A percentile compares a stretch with the other conserved stretches of the same genome.
Evolutionary conservation across 2,797 vertebrate genomes (phyloP).

Genomic region (Pampus argenteus): DNA sequence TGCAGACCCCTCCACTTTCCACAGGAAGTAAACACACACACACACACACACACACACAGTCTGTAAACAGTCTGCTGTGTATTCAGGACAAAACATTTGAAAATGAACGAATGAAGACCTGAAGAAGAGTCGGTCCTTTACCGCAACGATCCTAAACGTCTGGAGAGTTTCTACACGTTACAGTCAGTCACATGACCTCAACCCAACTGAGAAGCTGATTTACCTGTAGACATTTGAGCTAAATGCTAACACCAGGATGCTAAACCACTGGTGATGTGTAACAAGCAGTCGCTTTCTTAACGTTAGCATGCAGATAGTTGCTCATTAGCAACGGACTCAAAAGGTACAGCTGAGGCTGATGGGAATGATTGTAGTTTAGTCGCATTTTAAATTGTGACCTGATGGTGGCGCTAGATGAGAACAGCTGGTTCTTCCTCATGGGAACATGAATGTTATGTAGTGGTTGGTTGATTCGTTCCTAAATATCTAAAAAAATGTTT

Average conservation of each 20-base stretch:
- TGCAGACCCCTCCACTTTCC: constrained; percentile 48
- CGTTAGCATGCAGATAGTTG: too few relatives aligned
- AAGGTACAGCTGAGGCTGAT: too few relatives aligned
- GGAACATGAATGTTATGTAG: not conserved
- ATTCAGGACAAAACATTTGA: constrained; percentile 21
- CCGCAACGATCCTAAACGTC: not conserved
- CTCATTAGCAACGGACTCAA: too few relatives aligned
- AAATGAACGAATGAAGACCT: constrained; percentile 20
- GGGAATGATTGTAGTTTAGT: too few relatives aligned
- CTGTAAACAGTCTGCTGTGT: constrained; percentile 32
- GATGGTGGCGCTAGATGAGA: too few relatives aligned
- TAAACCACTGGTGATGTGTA: too few relatives aligned
- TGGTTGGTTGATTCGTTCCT: too few relatives aligned
- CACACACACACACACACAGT: too few relatives aligned
- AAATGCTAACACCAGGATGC: too few relatives aligned
- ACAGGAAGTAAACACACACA: constrained; percentile 64
- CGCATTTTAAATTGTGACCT: too few relatives aligned
- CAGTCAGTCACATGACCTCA: not conserved
- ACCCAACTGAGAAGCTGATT: not conserved
- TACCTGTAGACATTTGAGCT: too few relatives aligned
- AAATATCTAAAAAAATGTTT: too few relatives aligned
- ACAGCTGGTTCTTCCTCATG: not conserved
- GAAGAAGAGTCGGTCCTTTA: not conserved
- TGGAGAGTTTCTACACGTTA: not conserved
- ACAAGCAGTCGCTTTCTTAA: not conserved